Percentiles rank a stretch among this genome's conserved stretches.
phyloP scores from a whole-genome alignment of 2,797 vertebrate genomes.

The Acropternis orthonyx region DNA sequence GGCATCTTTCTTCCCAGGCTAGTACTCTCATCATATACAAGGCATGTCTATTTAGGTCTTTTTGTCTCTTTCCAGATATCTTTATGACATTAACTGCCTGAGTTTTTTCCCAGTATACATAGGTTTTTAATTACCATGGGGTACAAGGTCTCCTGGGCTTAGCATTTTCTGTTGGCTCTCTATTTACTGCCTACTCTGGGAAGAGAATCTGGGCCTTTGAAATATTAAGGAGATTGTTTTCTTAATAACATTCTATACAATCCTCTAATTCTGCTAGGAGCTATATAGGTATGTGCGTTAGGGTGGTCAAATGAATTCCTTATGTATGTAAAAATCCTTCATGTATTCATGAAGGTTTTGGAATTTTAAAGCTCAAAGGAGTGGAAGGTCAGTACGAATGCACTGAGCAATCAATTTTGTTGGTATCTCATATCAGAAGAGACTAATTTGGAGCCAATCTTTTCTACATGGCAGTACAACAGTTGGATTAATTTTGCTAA shows the following conservation, averaged over 20 bases:
- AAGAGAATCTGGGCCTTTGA: not conserved
- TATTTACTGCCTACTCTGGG: not conserved
- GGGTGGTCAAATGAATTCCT: not conserved
- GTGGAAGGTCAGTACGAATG: not conserved
- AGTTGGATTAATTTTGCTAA: conserved; percentile 11
- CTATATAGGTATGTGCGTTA: not conserved
- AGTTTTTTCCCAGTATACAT: not conserved
- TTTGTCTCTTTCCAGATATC: not conserved
- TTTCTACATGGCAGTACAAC: not conserved
- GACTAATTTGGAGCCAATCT: conserved; percentile 2
- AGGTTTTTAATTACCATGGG: not conserved
- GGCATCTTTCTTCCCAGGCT: not conserved
- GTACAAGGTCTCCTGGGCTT: not conserved
- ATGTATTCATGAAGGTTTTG: not conserved
- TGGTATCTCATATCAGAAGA: not conserved
- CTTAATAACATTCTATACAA: not conserved
- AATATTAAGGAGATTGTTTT: not conserved
- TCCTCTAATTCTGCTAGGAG: not conserved
- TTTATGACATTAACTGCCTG: not conserved
- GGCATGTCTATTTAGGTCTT: not conserved
- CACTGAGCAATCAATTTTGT: not conserved
- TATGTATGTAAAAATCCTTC: not conserved
- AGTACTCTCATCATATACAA: not conserved
- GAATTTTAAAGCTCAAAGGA: not conserved
- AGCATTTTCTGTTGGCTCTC: not conserved